Evolutionary conservation across 2,113 vertebrate genomes (phyloP).

Genomic region (Pardalotus punctatus): DNA sequence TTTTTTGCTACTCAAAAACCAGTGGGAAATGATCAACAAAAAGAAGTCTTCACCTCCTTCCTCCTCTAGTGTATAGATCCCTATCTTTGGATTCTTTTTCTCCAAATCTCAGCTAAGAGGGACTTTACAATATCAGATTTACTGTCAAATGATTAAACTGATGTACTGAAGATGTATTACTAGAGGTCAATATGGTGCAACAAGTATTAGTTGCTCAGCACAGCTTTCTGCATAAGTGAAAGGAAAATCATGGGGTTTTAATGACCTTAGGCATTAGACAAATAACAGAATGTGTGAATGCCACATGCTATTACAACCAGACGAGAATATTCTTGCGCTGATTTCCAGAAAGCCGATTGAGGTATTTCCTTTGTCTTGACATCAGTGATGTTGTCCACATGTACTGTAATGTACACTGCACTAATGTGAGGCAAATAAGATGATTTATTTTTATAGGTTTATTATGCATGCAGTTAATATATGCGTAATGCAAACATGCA

Average conservation of each 20-base stretch:
- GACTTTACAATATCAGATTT: conserved; percentile 1
- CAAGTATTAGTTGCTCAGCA: conserved; percentile 15
- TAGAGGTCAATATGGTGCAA: conserved; percentile 8
- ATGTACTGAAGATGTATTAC: neutral
- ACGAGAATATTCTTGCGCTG: neutral
- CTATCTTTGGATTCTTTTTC: neutral
- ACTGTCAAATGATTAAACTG: neutral
- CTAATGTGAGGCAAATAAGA: neutral
- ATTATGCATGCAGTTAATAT: conserved; percentile 35
- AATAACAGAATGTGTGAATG: conserved; percentile 14
- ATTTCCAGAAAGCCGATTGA: neutral
- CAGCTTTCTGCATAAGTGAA: neutral
- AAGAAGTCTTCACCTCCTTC: neutral
- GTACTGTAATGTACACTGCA: neutral
- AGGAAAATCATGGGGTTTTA: neutral
- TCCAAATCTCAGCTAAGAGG: neutral
- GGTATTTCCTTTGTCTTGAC: conserved; percentile 13
- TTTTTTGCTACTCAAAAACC: neutral
- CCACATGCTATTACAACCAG: neutral
- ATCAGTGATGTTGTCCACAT: neutral
- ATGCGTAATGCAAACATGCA: conserved; percentile 23
- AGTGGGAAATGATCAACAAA: neutral
- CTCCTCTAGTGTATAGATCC: neutral
- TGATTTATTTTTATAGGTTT: conserved; percentile 16
- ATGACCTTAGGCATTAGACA: conserved; percentile 19